Conservation (phyloP, 2,113 vertebrate genomes). For the Myiagra hebetior region DNA sequence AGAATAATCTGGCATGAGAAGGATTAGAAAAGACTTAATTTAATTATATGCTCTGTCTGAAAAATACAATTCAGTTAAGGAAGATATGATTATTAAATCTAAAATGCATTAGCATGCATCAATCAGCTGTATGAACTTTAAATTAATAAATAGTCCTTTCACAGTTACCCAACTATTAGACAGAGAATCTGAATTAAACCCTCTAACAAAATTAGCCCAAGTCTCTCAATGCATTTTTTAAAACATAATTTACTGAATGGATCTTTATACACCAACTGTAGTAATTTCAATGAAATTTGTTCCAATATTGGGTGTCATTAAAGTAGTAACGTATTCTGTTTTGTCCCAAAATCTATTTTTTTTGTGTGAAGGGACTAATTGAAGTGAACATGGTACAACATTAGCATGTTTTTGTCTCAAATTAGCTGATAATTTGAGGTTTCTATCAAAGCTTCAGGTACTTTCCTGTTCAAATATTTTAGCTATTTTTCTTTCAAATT, state of each 20-base stretch:
- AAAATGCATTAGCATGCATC: slow-evolving; percentile 29
- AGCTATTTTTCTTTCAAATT: not conserved
- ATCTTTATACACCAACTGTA: not conserved
- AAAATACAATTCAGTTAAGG: slow-evolving; percentile 50
- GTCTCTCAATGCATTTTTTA: not conserved
- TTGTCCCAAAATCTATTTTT: not conserved
- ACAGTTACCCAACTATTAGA: not conserved
- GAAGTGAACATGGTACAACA: not conserved
- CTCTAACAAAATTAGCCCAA: slow-evolving; percentile 18
- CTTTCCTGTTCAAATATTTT: not conserved
- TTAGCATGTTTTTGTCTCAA: not conserved
- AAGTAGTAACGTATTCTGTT: not conserved
- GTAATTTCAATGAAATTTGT: not conserved
- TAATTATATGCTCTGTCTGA: slow-evolving; percentile 54
- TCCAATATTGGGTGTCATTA: not conserved
- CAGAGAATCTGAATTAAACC: slow-evolving; percentile 10
- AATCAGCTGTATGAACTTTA: slow-evolving; percentile 19
- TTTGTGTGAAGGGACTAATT: not conserved
- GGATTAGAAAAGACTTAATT: slow-evolving; percentile 53
- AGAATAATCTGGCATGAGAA: slow-evolving; percentile 38
- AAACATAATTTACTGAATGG: not conserved
- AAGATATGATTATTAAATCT: slow-evolving; percentile 49
- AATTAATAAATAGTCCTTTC: slow-evolving; percentile 54
- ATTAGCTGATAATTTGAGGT: not conserved
- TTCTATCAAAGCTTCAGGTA: not conserved